A percentile compares a stretch with the other conserved stretches of the same genome.
Evolutionary conservation across 2,888 invertebrate genomes (phyloP).

Genomic region (Sinhomidia bicolor): DNA sequence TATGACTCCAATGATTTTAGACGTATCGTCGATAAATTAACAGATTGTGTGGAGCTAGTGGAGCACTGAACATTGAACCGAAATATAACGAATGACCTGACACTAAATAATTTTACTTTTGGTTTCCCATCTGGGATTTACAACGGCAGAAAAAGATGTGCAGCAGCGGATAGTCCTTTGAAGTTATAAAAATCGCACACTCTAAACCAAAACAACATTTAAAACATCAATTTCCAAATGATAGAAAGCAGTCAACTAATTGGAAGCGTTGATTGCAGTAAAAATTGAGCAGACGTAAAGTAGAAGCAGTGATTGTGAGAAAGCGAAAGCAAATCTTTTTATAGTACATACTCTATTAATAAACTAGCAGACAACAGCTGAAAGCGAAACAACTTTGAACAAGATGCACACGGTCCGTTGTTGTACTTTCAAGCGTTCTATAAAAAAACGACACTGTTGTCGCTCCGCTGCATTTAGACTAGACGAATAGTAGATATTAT

Average conservation of each 20-base stretch:
- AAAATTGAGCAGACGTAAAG: slow-evolving; percentile 34
- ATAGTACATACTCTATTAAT: too few species aligned
- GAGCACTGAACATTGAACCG: not conserved
- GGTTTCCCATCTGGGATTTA: not conserved
- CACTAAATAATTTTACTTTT: not conserved
- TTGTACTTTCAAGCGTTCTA: not conserved
- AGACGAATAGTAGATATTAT: not conserved
- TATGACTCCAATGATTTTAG: slow-evolving; percentile 43
- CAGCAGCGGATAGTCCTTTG: not conserved
- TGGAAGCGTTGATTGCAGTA: slow-evolving; percentile 49
- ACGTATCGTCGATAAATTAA: slow-evolving; percentile 40
- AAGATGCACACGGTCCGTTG: not conserved
- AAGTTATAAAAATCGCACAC: slow-evolving; percentile 49
- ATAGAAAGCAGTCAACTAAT: slow-evolving; percentile 45
- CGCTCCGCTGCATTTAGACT: not conserved
- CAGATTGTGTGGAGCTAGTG: too few species aligned
- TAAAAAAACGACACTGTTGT: not conserved
- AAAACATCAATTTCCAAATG: slow-evolving; percentile 13
- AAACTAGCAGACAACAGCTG: not conserved
- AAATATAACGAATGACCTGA: not conserved
- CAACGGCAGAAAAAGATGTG: not conserved
- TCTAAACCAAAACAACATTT: slow-evolving; percentile 24
- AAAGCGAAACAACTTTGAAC: not conserved
- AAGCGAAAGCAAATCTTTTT: not conserved
- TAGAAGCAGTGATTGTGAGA: not conserved